Evolutionary conservation across 1,140 invertebrate species (phyloP).

Genomic region (Drosophila miranda): DNA sequence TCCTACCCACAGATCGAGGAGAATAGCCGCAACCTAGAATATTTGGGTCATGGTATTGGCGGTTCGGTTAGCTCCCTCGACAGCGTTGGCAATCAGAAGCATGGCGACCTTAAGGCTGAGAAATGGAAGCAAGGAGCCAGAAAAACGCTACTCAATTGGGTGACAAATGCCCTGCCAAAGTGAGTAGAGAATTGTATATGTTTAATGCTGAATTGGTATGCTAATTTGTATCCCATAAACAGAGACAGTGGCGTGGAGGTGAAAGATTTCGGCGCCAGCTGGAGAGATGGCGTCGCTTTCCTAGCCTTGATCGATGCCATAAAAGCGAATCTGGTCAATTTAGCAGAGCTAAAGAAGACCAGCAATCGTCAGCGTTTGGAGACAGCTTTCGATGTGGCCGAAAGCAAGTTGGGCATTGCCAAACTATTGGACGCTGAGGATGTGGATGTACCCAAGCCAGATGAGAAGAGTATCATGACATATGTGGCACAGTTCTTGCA

Average conservation of each 20-base stretch:
- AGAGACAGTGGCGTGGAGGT: slow-evolving; percentile 94
- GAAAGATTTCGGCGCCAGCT: slow-evolving; percentile 97
- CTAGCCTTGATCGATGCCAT: slow-evolving; percentile 97
- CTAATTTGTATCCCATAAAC: slow-evolving; percentile 21
- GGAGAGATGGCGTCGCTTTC: slow-evolving; percentile 98
- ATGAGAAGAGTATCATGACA: slow-evolving; percentile 99
- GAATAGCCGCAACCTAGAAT: slow-evolving; percentile 94
- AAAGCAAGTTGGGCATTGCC: slow-evolving; percentile 96
- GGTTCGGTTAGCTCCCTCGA: slow-evolving; percentile 91
- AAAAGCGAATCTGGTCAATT: slow-evolving; percentile 95
- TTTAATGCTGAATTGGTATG: not conserved
- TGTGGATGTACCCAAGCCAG: slow-evolving; percentile 97
- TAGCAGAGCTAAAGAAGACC: slow-evolving; percentile 89
- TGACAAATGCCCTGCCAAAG: slow-evolving; percentile 95
- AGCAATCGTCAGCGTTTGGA: slow-evolving; percentile 92
- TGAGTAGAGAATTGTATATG: slow-evolving; percentile 83
- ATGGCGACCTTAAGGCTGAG: slow-evolving; percentile 87
- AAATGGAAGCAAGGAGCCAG: slow-evolving; percentile 94
- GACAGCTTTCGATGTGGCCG: slow-evolving; percentile 96
- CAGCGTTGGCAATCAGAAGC: slow-evolving; percentile 84
- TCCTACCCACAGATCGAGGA: slow-evolving; percentile 92
- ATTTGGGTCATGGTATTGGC: slow-evolving; percentile 90
- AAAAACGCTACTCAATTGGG: slow-evolving; percentile 97
- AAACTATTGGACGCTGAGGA: slow-evolving; percentile 97
- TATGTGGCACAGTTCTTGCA: slow-evolving; percentile 99